Conservation (phyloP, 2,113 vertebrate genomes). For the Podarcis raffonei region DNA sequence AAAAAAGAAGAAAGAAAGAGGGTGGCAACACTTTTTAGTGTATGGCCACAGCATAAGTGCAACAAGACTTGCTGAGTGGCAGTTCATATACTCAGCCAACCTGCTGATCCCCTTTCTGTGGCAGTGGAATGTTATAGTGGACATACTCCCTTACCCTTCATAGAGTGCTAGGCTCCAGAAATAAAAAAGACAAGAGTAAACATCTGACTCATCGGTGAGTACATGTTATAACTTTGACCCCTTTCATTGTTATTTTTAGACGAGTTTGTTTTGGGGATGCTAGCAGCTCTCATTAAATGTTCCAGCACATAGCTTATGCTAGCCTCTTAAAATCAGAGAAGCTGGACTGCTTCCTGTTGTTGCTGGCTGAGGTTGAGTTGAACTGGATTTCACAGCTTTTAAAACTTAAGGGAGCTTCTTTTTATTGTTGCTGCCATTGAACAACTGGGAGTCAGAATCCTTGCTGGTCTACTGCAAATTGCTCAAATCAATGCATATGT, state of each 20-base stretch:
- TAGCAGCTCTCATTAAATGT: background rate
- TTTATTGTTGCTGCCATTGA: too few species aligned
- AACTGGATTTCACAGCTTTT: background rate
- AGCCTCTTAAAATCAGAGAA: background rate
- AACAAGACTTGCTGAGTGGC: background rate
- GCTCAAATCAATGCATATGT: too few species aligned
- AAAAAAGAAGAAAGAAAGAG: slow-evolving; percentile 11
- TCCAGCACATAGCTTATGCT: background rate
- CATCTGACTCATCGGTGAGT: background rate
- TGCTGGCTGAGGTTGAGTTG: background rate
- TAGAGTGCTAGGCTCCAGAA: background rate
- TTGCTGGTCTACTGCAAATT: too few species aligned
- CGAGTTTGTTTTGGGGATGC: too few species aligned
- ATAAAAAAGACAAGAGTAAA: background rate
- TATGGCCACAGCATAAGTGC: too few species aligned
- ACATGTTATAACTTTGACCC: too few species aligned
- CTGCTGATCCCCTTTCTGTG: background rate
- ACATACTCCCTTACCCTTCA: background rate
- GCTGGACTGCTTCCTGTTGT: background rate
- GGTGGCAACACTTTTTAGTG: too few species aligned
- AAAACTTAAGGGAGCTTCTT: background rate
- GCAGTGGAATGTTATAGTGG: background rate
- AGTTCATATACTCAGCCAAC: too few species aligned
- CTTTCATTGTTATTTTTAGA: too few species aligned
- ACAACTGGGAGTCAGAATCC: too few species aligned